Percentiles rank a stretch among this genome's conserved stretches.
phyloP scores from a whole-genome alignment of 2,113 vertebrate species.

The Rattus rattus region DNA sequence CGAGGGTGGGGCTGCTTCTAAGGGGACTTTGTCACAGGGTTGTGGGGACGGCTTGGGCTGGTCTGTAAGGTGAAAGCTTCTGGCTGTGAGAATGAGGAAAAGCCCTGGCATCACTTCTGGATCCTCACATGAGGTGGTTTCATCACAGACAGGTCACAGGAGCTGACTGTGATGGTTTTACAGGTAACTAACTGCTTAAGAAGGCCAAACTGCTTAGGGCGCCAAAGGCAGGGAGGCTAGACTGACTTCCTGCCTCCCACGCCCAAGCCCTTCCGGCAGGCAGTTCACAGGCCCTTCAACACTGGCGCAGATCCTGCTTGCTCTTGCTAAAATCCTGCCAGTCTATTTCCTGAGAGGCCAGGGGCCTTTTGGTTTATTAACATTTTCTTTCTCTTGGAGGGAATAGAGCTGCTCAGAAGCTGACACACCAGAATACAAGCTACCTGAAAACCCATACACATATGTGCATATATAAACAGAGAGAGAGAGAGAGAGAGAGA shows the following conservation, averaged over 20 bases:
- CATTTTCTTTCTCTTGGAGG: slow-evolving; percentile 22
- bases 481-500: too few species aligned
- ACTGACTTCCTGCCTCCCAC: neutral
- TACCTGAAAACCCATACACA: neutral
- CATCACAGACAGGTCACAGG: neutral
- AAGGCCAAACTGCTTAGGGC: neutral
- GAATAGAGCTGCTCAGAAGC: slow-evolving; percentile 3
- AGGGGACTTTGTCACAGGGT: neutral
- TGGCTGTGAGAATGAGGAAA: neutral
- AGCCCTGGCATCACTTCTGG: rapidly evolving
- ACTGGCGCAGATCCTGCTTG: neutral
- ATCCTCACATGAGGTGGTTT: neutral
- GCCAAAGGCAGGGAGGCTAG: neutral
- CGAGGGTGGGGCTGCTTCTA: neutral
- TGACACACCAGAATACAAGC: neutral
- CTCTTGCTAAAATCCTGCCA: neutral
- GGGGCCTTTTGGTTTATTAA: neutral
- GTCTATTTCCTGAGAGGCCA: slow-evolving; percentile 42
- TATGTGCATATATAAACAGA: too few species aligned
- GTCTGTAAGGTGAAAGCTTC: neutral
- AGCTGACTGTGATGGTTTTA: neutral
- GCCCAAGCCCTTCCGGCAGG: neutral
- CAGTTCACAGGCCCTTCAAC: neutral
- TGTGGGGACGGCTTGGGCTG: neutral
- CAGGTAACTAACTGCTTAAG: neutral